A percentile compares a stretch with the other conserved stretches of the same genome.
phyloP scores from a whole-genome alignment of 2,113 vertebrate genomes.

The Zapornia atra region DNA sequence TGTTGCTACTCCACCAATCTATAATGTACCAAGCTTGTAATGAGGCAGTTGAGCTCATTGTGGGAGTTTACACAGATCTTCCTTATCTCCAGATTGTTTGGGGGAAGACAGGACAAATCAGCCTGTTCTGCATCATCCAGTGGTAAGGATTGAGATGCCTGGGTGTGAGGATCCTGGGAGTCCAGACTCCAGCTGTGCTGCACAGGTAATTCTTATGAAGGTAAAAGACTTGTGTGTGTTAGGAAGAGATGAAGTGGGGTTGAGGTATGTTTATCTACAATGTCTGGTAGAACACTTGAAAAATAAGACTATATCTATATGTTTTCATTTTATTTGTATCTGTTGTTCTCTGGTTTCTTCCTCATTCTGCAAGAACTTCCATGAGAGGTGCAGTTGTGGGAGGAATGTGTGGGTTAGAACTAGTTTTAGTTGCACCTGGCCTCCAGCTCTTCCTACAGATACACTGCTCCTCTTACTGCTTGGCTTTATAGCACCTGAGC shows the following conservation, averaged over 20 bases:
- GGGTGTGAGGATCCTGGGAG: neutral
- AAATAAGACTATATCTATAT: neutral
- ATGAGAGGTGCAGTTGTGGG: neutral
- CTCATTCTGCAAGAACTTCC: neutral
- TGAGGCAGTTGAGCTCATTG: neutral
- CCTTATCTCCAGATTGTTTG: neutral
- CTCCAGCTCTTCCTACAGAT: neutral
- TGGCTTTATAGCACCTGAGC: neutral
- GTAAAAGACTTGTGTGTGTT: neutral
- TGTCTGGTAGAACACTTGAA: neutral
- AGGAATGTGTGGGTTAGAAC: neutral
- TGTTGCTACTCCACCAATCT: neutral
- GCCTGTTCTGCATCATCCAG: neutral
- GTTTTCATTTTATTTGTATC: neutral
- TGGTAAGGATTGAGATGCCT: neutral
- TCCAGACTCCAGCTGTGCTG: neutral
- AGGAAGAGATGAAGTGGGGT: neutral
- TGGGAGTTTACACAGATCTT: neutral
- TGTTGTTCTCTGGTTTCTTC: neutral
- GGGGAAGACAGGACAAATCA: neutral
- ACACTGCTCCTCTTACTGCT: neutral
- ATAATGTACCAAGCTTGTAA: neutral
- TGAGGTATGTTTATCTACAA: neutral
- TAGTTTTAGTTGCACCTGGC: neutral
- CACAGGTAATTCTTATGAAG: neutral